Evolutionary conservation across 1,140 invertebrate species (phyloP), one percentile per base, ranked within the genome.

Genomic region (Drosophila nigrodunni): DNA sequence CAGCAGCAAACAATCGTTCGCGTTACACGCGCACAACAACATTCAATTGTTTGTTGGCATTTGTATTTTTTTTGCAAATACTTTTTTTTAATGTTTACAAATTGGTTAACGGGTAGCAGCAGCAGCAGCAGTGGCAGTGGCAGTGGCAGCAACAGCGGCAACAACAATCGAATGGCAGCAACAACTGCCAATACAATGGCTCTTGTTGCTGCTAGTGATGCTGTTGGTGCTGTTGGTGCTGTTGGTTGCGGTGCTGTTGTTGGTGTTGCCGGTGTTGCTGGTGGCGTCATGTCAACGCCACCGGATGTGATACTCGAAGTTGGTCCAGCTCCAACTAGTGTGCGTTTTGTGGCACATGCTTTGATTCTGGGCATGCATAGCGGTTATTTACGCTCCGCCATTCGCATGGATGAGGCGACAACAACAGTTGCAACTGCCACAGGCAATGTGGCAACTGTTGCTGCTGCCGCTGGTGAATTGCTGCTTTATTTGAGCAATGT

Each of bases 321-420:
- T 7, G 95, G 95, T 0, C 94, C 94, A 18, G 73, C 94, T 21
- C 85, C 91, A 4, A 60, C 57, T 3, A 93, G 94, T 64, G 94
- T 95, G 2, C 94, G 95, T 43, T 96, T 96, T 91, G 94, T 95
- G 0, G 95, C 95, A 1, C 95, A 96, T 78, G 94, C 94, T 8
- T 89, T 93, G 13, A 93, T 96, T 5, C 85, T 97, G n/a, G 93
- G 95, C 4, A 93, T 94, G 8, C 95, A 96, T 82, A 96, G 95
- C 78, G 96, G 95, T 6, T 96, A 96, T 81, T 93, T 95, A 74
- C 93, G 94, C 64, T 94, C 94, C 3, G 93, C 94, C 30, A 92
- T 95, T 10, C 80, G 91, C 0, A 49, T 92, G 62, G 92, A 92
- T 60, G 92, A 92, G 46, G 66, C 66, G 7, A 39, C 65, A 2